Evolutionary conservation across 2,888 invertebrate genomes (phyloP).

Genomic region (Nebria brevicollis): DNA sequence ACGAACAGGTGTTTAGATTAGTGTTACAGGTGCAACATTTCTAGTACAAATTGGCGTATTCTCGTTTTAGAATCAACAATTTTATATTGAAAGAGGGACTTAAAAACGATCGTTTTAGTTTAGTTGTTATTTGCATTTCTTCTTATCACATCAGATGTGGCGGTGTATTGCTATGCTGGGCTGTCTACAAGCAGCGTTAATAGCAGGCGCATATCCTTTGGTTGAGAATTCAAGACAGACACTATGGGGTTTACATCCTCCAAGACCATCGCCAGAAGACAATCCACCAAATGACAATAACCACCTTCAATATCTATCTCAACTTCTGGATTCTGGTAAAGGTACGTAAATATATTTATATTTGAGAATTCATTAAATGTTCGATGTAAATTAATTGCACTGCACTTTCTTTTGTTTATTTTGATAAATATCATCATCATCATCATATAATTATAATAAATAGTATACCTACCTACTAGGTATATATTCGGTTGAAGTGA

Average conservation of each 20-base stretch:
- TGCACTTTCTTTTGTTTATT: too few relatives aligned
- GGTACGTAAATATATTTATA: neutral
- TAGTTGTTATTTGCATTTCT: too few relatives aligned
- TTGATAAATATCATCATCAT: too few relatives aligned
- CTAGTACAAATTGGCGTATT: neutral
- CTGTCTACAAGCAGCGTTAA: conserved; percentile 29
- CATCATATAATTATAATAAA: too few relatives aligned
- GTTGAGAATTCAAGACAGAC: conserved; percentile 4
- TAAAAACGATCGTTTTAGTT: too few relatives aligned
- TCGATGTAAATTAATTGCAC: too few relatives aligned
- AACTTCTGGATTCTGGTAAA: conserved; percentile 2
- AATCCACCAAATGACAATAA: neutral
- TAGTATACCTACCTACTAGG: too few relatives aligned
- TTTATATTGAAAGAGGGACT: too few relatives aligned
- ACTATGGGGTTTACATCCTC: conserved; percentile 19
- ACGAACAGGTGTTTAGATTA: neutral
- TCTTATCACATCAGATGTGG: conserved; percentile 25
- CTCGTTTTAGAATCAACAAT: too few relatives aligned
- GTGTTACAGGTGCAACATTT: neutral
- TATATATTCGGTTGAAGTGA: too few relatives aligned
- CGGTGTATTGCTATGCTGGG: conserved; percentile 26
- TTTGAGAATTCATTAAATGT: too few relatives aligned
- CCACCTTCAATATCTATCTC: neutral
- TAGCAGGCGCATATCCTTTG: conserved; percentile 26
- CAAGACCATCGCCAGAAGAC: conserved; percentile 14